Percentiles rank a stretch among this genome's conserved stretches.
Evolutionary conservation across 1,140 invertebrate genomes (phyloP).

Genomic region (Scaptomyza graminum): DNA sequence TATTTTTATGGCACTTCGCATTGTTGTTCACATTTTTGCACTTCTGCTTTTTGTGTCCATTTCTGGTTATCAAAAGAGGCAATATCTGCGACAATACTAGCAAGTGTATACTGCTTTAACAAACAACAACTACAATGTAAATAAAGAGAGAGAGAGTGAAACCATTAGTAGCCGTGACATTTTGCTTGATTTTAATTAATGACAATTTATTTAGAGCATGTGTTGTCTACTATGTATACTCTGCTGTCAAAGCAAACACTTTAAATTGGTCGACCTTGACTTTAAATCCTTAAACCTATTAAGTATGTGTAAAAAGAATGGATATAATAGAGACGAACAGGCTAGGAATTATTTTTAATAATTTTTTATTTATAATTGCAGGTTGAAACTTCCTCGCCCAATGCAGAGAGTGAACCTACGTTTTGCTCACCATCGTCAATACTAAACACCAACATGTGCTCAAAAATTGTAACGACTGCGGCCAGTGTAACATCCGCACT

Average conservation of each 20-base stretch:
- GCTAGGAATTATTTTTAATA: conserved; percentile 3
- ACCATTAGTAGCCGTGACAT: background rate
- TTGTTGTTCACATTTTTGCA: conserved; percentile 71
- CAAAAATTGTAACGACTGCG: conserved; percentile 77
- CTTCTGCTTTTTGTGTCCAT: conserved; percentile 56
- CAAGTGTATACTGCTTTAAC: background rate
- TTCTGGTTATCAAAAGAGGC: conserved; percentile 54
- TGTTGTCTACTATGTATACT: background rate
- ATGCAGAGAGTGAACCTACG: conserved; percentile 86
- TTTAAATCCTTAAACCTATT: background rate
- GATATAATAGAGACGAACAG: too few species aligned
- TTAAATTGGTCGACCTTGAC: conserved; percentile 1
- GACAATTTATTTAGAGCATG: background rate
- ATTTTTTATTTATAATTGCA: conserved; percentile 26
- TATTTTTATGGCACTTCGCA: conserved; percentile 69
- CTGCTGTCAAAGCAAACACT: background rate
- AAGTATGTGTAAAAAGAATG: too few species aligned
- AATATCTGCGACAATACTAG: conserved; percentile 9
- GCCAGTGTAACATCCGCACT: conserved; percentile 76
- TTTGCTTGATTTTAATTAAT: background rate
- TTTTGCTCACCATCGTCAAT: conserved; percentile 83
- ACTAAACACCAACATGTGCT: conserved; percentile 82
- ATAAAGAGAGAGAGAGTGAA: conserved; percentile 1
- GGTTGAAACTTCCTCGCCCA: conserved; percentile 85
- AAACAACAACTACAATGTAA: conserved; percentile 10